phyloP scores from a whole-genome alignment of 2,888 invertebrate species.

The Lasioglossum malachurum region DNA sequence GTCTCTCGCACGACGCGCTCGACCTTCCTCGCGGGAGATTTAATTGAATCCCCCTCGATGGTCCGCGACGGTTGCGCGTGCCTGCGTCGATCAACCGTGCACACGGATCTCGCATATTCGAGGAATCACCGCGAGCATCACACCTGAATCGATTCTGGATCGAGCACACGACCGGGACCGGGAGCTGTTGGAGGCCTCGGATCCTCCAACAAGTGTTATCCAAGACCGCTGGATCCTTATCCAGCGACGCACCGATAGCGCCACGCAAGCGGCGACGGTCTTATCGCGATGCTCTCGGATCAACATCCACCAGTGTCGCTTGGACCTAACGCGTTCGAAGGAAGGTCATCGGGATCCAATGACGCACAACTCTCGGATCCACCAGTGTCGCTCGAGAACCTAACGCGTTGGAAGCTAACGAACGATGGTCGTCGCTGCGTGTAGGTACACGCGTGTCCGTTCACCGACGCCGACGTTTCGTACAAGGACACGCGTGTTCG shows the following conservation, averaged over 20 bases:
- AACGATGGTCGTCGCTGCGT: no score
- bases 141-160: neutral
- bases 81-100: slow-evolving; percentile 53
- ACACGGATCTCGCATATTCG: slow-evolving; percentile 56
- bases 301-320: neutral
- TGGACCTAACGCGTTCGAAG: neutral
- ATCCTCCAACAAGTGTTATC: slow-evolving; percentile 22
- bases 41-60: slow-evolving; percentile 63
- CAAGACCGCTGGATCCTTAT: neutral
- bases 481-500: neutral
- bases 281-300: neutral
- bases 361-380: neutral
- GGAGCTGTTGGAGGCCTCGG: neutral
- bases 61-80: slow-evolving; percentile 60
- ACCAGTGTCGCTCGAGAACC: neutral
- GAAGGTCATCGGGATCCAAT: neutral
- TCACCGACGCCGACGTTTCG: neutral
- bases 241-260: neutral
- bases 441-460: neutral
- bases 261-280: neutral
- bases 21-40: slow-evolving; percentile 67
- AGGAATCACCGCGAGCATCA: slow-evolving; percentile 35
- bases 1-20: slow-evolving; percentile 64
- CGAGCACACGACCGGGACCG: neutral
- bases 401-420: neutral